Conservation (phyloP, 2,888 invertebrate species). For the Flexamia atlantica region DNA sequence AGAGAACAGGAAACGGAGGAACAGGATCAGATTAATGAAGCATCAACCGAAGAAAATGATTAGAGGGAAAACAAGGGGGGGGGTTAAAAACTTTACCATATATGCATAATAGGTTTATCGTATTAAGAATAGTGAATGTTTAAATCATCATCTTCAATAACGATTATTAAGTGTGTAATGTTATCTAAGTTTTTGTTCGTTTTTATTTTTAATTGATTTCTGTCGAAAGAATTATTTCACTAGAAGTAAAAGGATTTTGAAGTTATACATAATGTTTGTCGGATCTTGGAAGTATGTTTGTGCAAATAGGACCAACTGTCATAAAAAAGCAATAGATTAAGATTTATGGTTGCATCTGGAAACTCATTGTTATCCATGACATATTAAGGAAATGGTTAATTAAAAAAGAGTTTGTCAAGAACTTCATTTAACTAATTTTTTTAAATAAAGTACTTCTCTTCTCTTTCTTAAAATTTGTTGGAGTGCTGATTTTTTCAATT, state of each 20-base stretch:
- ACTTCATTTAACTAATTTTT: too few relatives aligned
- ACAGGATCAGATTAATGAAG: neutral
- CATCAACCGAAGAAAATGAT: neutral
- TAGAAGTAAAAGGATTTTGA: neutral
- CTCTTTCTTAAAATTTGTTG: too few relatives aligned
- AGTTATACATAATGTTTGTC: too few relatives aligned
- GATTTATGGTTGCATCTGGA: too few relatives aligned
- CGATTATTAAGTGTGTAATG: neutral
- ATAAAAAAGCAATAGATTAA: too few relatives aligned
- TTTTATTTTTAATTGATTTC: neutral
- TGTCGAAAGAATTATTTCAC: neutral
- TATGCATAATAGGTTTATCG: neutral
- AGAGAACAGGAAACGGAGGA: neutral
- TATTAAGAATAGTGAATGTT: constrained; percentile 22
- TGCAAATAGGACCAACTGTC: too few relatives aligned
- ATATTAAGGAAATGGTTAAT: too few relatives aligned
- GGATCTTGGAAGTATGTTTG: too few relatives aligned
- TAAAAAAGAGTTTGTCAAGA: too few relatives aligned
- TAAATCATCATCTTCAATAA: neutral
- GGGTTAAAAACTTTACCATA: neutral
- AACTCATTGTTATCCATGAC: too few relatives aligned
- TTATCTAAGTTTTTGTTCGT: neutral
- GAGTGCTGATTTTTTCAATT: too few relatives aligned
- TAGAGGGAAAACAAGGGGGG: neutral
- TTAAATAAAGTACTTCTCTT: too few relatives aligned